Evolutionary conservation across 1,140 invertebrate species (phyloP).

Genomic region (Bombus impatiens): DNA sequence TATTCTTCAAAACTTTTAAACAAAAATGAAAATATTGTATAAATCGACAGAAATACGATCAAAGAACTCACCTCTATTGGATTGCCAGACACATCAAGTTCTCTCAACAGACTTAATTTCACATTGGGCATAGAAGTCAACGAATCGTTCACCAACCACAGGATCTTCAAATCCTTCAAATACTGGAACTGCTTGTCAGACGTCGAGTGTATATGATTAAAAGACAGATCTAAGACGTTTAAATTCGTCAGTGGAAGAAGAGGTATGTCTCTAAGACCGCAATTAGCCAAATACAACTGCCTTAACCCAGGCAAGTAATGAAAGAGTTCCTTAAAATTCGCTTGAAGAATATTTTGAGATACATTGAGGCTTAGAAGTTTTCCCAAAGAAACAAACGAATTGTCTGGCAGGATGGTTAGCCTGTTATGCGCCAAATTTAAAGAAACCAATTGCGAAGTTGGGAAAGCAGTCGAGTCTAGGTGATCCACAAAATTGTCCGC

Average conservation of each 20-base stretch:
- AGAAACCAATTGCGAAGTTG: constrained; percentile 90
- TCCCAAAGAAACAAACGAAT: constrained; percentile 92
- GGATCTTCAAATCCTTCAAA: constrained; percentile 85
- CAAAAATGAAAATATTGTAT: not conserved
- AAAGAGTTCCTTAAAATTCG: constrained; percentile 95
- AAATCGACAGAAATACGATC: not conserved
- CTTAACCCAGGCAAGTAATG: constrained; percentile 92
- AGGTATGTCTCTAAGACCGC: constrained; percentile 89
- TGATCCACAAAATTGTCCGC: constrained; percentile 92
- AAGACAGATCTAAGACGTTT: constrained; percentile 89
- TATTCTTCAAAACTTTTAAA: no score
- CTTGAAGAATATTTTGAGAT: constrained; percentile 90
- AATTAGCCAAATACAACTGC: constrained; percentile 88
- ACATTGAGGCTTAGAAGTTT: constrained; percentile 91
- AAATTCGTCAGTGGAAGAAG: constrained; percentile 88
- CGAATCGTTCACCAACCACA: constrained; percentile 87
- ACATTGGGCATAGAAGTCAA: constrained; percentile 85
- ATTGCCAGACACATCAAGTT: constrained; percentile 86
- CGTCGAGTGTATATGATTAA: constrained; percentile 87
- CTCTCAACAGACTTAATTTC: constrained; percentile 84
- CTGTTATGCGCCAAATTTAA: constrained; percentile 91
- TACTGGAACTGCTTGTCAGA: constrained; percentile 85
- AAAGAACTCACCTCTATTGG: constrained; percentile 83
- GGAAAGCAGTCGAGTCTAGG: constrained; percentile 93
- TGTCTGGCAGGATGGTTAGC: constrained; percentile 92